phyloP scores from a whole-genome alignment of 1,140 invertebrate species.

The Bombus waltoni region DNA sequence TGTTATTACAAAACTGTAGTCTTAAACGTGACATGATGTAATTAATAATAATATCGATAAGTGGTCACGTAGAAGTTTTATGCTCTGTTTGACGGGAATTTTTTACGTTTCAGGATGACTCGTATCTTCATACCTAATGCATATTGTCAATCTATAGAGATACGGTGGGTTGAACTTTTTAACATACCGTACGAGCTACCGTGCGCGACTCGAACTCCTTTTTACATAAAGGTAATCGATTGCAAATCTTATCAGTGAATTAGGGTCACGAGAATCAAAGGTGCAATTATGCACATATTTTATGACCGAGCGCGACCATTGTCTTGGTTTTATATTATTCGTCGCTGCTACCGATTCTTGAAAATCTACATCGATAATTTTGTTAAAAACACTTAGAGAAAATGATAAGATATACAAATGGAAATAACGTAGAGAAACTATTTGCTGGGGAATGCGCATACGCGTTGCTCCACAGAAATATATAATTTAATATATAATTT shows the following conservation, averaged over 20 bases:
- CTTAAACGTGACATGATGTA: background rate
- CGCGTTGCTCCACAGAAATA: background rate
- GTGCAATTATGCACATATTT: constrained; percentile 4
- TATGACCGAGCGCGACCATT: background rate
- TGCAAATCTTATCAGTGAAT: constrained; percentile 4
- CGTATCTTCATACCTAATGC: background rate
- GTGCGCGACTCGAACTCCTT: background rate
- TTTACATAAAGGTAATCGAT: background rate
- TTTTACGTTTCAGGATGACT: background rate
- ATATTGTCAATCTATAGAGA: background rate
- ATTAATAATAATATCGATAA: constrained; percentile 9
- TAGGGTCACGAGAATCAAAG: constrained; percentile 50
- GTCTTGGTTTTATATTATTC: background rate
- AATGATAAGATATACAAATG: background rate
- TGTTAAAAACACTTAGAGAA: too few species aligned
- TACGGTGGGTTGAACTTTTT: background rate
- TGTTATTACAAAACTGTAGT: background rate
- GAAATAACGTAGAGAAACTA: background rate
- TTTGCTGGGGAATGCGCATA: too few species aligned
- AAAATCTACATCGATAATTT: too few species aligned
- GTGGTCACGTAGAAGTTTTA: background rate
- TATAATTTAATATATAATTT: background rate
- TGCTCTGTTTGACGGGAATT: background rate
- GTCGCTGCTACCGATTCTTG: too few species aligned
- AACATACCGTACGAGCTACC: constrained; percentile 5